Base-by-base conservation (phyloP, 2,113 vertebrate species). In the Brachypteracias leptosomus region DNA sequence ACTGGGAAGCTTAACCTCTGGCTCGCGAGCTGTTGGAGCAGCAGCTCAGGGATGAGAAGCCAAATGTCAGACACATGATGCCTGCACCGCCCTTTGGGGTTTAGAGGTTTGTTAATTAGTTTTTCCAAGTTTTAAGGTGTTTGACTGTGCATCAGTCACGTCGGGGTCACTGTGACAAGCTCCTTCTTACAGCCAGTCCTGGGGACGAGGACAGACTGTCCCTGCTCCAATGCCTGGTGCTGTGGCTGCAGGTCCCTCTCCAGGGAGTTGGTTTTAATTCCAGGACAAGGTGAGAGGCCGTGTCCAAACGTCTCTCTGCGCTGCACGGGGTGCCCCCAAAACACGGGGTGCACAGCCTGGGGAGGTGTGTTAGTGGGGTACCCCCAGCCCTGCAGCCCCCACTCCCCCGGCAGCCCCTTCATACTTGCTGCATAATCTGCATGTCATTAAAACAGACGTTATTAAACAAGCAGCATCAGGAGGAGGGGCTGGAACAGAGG, bases 1-100 rank as follows among this genome's bases (percentile, higher is more conserved):
- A 63, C 40, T 0, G 26, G 71, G 62, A 90, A 58, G 81, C 62
- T 96, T 83, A 88, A 81, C 95, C 85, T 94, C 84, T 95, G 95
- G 13, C 71, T 88, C 18, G 4, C 1, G 33, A 94, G 83, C 90
- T 95, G 86, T 66, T 89, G 73, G 94, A 78, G 16, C 88, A 72
- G 88, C 57, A 63, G 85, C 83, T 77, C 44, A 11, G 52, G 72
- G 55, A 7, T 36, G 85, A 78, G 88, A 55, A 93, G 85, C 36
- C 66, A 63, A 95, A 87, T 28, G 46, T 81, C 89, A 94, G 94
- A 42, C 44, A 91, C 67, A 3, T 8, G 66, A 58, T 89, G 51
- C 73, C 31, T 35, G 20, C 2, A 1, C 36, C 40, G 68, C 22
- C 16, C 55, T 12, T 54, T 2, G 4, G 52, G 22, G 7, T 24